Conservation (phyloP, 1,140 invertebrate species). For the Hyphantria cunea region DNA sequence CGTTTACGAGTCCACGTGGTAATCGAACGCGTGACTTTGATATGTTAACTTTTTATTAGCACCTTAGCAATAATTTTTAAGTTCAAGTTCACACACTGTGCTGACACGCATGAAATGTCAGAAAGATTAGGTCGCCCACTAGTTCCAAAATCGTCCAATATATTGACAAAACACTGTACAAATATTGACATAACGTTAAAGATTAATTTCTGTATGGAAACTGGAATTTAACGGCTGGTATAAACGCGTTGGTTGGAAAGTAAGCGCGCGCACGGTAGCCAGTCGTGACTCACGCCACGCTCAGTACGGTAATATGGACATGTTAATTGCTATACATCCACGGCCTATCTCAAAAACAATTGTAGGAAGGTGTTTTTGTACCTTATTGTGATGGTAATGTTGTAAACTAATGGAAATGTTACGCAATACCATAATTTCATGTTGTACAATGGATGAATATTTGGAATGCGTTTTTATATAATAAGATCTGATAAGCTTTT, state of each 20-base stretch:
- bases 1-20: slow-evolving; percentile 6
- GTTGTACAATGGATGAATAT: too few relatives aligned
- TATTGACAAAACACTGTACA: slow-evolving; percentile 28
- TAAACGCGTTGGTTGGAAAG: not conserved
- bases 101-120: not conserved
- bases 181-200: slow-evolving; percentile 31
- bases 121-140: slow-evolving; percentile 22
- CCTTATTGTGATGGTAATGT: not conserved
- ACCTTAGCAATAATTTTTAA: slow-evolving; percentile 18
- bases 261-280: slow-evolving; percentile 44
- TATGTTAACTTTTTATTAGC: slow-evolving; percentile 5
- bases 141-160: slow-evolving; percentile 4
- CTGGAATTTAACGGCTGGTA: slow-evolving; percentile 20
- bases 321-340: slow-evolving; percentile 50
- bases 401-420: not conserved
- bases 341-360: slow-evolving; percentile 29
- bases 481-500: too few relatives aligned
- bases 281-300: slow-evolving; percentile 61
- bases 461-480: too few relatives aligned
- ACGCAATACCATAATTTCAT: too few relatives aligned
- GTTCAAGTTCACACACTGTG: slow-evolving; percentile 9
- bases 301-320: slow-evolving; percentile 38
- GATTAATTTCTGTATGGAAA: slow-evolving; percentile 26
- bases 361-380: slow-evolving; percentile 7
- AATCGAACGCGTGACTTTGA: not conserved